phyloP scores from a whole-genome alignment of 2,888 invertebrate genomes.

The Chirona hameri region DNA sequence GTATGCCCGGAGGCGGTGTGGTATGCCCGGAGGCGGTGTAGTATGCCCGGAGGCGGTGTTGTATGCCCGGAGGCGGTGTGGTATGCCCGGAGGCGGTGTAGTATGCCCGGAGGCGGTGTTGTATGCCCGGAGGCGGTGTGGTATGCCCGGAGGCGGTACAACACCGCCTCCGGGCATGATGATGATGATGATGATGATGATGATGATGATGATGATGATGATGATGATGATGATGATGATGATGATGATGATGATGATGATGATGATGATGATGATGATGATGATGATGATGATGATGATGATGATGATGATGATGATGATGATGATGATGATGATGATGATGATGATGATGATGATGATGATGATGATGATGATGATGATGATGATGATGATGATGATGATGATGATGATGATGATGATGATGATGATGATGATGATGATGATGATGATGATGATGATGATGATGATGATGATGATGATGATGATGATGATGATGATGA shows the following conservation, averaged over 20 bases:
- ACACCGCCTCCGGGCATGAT: too few species aligned
- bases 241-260: slow-evolving; percentile 3
- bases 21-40: too few species aligned
- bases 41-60: too few species aligned
- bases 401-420: neutral
- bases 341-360: neutral
- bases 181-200: neutral
- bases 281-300: neutral
- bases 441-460: neutral
- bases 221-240: neutral
- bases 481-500: neutral
- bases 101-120: too few species aligned
- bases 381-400: neutral
- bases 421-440: neutral
- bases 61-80: too few species aligned
- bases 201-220: neutral
- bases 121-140: too few species aligned
- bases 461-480: neutral
- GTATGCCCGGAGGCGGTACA: too few species aligned
- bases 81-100: too few species aligned
- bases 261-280: neutral
- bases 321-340: neutral
- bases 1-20: too few species aligned
- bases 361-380: neutral
- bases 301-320: neutral